Evolutionary conservation across 92 coral and sea anemone genomes (phyloP).

Genomic region (Porites evermanni): DNA sequence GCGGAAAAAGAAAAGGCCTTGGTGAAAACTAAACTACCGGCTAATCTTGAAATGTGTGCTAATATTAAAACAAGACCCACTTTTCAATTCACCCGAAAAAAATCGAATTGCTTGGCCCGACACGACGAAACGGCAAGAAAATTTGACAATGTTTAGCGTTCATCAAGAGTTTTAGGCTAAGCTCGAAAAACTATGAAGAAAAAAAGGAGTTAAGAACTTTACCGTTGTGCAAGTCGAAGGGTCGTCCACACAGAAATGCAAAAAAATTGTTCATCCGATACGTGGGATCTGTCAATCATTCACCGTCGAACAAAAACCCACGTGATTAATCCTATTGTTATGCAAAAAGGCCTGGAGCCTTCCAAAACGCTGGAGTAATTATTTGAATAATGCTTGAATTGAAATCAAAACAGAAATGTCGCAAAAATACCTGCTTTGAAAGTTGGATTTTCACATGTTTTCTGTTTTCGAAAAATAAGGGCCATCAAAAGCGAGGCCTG

Average conservation of each 20-base stretch:
- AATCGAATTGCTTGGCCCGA: conserved; percentile 29
- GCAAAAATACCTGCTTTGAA: conserved; percentile 7
- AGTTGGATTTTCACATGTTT: neutral
- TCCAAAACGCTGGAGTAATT: conserved; percentile 39
- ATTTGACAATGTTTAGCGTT: conserved; percentile 21
- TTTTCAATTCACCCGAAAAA: conserved; percentile 85
- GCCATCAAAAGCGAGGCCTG: neutral
- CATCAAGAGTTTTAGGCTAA: conserved; percentile 34
- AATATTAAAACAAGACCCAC: conserved; percentile 79
- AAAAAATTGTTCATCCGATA: conserved; percentile 56
- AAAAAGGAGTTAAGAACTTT: conserved; percentile 36
- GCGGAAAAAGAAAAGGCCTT: conserved; percentile 36
- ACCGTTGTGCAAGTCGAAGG: conserved; percentile 48
- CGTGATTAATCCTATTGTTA: conserved; percentile 50
- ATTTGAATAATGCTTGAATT: conserved; percentile 39
- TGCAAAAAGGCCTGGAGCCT: conserved; percentile 35
- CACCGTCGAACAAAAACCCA: conserved; percentile 41
- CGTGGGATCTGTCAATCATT: conserved; percentile 52
- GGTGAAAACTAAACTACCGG: conserved; percentile 56
- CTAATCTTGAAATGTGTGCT: conserved; percentile 37
- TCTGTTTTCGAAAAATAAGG: neutral
- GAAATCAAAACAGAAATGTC: conserved; percentile 37
- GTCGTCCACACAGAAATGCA: conserved; percentile 52
- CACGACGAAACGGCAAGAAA: conserved; percentile 34
- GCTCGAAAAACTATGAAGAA: conserved; percentile 17